Conservation (phyloP, 2,888 invertebrate genomes). For the Proisotoma minuta region DNA sequence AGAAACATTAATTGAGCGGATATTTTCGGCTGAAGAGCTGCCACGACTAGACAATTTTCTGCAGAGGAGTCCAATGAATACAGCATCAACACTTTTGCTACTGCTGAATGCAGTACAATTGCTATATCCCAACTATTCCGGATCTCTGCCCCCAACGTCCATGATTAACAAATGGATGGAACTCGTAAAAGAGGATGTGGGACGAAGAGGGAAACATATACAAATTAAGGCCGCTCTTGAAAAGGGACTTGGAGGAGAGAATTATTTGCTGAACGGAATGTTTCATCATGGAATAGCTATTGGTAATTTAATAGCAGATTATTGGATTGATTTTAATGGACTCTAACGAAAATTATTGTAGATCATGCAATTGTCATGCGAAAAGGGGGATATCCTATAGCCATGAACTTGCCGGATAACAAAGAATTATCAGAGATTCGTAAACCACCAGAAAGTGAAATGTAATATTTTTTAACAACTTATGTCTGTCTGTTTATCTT, state of each 20-base stretch:
- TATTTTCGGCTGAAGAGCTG: conserved; percentile 55
- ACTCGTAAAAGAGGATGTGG: no score
- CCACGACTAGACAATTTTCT: conserved; percentile 49
- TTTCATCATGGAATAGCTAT: conserved; percentile 56
- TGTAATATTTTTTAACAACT: no score
- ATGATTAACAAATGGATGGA: conserved; percentile 41
- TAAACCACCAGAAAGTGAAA: conserved; percentile 51
- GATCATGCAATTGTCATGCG: conserved; percentile 57
- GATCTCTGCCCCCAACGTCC: conserved; percentile 53
- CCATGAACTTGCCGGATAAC: conserved; percentile 49
- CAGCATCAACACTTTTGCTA: conserved; percentile 50
- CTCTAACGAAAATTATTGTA: conserved; percentile 49
- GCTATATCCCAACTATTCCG: conserved; percentile 53
- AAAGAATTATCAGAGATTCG: conserved; percentile 53
- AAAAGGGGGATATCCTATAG: conserved; percentile 56
- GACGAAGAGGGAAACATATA: conserved; percentile 50
- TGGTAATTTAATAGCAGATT: conserved; percentile 52
- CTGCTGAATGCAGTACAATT: conserved; percentile 58
- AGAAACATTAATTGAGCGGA: conserved; percentile 54
- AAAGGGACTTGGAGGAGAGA: conserved; percentile 58
- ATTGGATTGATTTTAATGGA: neutral
- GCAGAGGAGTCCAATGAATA: conserved; percentile 43
- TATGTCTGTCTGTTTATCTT: no score
- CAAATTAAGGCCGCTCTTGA: conserved; percentile 53
- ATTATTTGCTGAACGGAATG: conserved; percentile 57